Percentiles rank a stretch among this genome's conserved stretches.
Evolutionary conservation across 1,140 invertebrate species (phyloP).

Genomic region (Drosophila suzukii): DNA sequence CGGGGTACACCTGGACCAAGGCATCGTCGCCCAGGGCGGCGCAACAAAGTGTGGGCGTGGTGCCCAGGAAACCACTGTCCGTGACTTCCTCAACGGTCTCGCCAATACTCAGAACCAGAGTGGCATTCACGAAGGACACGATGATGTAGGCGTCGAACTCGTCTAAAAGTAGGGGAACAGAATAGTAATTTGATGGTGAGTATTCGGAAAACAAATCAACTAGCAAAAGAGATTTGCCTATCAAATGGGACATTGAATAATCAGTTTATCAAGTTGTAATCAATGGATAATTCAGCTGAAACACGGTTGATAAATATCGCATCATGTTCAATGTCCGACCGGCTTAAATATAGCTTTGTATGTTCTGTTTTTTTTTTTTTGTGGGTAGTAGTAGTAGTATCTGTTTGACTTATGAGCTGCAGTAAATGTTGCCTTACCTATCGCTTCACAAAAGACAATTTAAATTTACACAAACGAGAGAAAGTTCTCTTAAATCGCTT

Average conservation of each 20-base stretch:
- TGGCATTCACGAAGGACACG: conserved; percentile 99
- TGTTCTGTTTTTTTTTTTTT: conserved; percentile 14
- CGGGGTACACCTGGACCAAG: conserved; percentile 98
- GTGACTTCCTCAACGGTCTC: conserved; percentile 99
- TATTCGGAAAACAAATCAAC: background rate
- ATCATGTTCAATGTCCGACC: conserved; percentile 79
- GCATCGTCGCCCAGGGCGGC: conserved; percentile 98
- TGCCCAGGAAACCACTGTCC: conserved; percentile 99
- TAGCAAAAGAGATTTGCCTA: conserved; percentile 14
- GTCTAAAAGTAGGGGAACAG: conserved; percentile 62
- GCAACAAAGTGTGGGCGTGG: conserved; percentile 98
- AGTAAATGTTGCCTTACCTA: conserved; percentile 83
- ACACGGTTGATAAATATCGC: conserved; percentile 83
- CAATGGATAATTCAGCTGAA: conserved; percentile 84
- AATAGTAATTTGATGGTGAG: conserved; percentile 26
- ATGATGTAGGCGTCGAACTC: conserved; percentile 99
- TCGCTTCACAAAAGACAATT: conserved; percentile 79
- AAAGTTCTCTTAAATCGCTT: conserved; percentile 46
- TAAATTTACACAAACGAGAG: conserved; percentile 60
- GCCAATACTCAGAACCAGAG: conserved; percentile 99
- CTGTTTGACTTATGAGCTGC: conserved; percentile 74
- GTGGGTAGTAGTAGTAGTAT: conserved; percentile 60
- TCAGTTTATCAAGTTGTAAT: conserved; percentile 83
- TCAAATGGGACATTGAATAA: conserved; percentile 59
- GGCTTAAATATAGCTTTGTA: conserved; percentile 36